Base-by-base conservation (phyloP, 2,113 vertebrate genomes). In the Panurus biarmicus region DNA sequence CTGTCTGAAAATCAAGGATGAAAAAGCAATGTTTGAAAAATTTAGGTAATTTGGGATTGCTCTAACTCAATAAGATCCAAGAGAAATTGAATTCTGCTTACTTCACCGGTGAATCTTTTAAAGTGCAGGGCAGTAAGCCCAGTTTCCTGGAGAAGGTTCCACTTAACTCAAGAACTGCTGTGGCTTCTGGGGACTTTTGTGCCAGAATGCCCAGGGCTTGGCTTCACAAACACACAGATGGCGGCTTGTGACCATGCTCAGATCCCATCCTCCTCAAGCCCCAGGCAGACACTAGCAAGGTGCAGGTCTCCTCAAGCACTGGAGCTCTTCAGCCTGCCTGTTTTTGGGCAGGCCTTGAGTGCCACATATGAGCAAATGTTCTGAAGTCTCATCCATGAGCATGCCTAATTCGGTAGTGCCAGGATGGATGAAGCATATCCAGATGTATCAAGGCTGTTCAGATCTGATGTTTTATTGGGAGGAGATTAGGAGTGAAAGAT, bases 41-140 rank as follows among this genome's bases (percentile, higher is more conserved):
- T 53, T 77, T 40, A 74, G 31, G 69, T 88, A 25, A 69, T 71
- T 95, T 93, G 67, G 51, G 28, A 65, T 90, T 83, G 25, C 36
- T 86, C 44, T 77, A 87, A 83, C 16, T 48, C 51, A 51, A 6
- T 76, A 64, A 86, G 51, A 65, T 66, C 35, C 42, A 54, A 45
- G n/a, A 94, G 48, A 90, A 90, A 91, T 54, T 74, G 21, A 73
- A 81, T 95, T 90, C 56, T 88, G 44, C n/a, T 57, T 74, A 42
- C 25, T 51, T 87, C 18, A 29, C 38, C 36, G 16, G 22, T 35
- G 25, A 71, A 51, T 71, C 25, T 80, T 56, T 25, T 45, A 33
- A 60, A 33, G 44, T 54, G 38, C 18, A 62, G 47, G 45, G 62
- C 25, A 48, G 24, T 31, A n/a, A 81, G 31, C 22, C 48, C 45